These are phyloP conservation scores for Lamellibrachia columna DNA, from an alignment of 2,888 invertebrate genomes.

Conservation along the genomic window DNA sequence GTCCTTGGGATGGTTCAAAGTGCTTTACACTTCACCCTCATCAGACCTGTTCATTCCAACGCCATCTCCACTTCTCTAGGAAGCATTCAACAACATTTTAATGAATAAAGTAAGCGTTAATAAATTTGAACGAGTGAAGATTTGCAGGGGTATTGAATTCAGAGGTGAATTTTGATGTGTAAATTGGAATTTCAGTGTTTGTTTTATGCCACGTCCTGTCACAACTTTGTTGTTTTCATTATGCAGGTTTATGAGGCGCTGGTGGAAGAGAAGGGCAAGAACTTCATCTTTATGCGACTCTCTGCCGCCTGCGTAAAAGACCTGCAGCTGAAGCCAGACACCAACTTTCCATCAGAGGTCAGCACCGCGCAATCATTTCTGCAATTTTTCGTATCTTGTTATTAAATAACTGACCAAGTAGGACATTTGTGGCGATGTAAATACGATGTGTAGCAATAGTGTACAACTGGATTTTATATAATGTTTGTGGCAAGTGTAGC, in stretches of 20 bases:
- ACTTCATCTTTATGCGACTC: slow-evolving; percentile 79
- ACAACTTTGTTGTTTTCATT: neutral
- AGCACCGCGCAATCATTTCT: neutral
- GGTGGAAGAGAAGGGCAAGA: slow-evolving; percentile 83
- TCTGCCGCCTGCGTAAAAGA: slow-evolving; percentile 75
- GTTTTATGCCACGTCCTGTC: neutral
- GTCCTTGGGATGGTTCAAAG: too few species aligned
- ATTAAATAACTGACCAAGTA: neutral
- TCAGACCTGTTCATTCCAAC: too few species aligned
- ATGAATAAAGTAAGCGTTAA: neutral
- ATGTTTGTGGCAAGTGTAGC: too few species aligned
- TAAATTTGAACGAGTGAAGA: neutral
- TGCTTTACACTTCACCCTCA: too few species aligned
- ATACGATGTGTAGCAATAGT: too few species aligned
- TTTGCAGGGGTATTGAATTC: neutral
- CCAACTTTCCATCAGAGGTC: slow-evolving; percentile 75
- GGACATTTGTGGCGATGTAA: too few species aligned
- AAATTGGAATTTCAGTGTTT: neutral
- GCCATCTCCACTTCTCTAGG: too few species aligned
- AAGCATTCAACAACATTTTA: neutral
- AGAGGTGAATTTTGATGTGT: neutral
- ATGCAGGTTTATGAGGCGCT: slow-evolving; percentile 76
- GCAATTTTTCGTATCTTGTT: neutral
- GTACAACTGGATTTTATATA: too few species aligned
- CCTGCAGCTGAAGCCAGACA: slow-evolving; percentile 73